Percentiles rank a stretch among this genome's conserved stretches.
Conservation (phyloP, 2,113 vertebrate species). For the Nicator chloris region DNA sequence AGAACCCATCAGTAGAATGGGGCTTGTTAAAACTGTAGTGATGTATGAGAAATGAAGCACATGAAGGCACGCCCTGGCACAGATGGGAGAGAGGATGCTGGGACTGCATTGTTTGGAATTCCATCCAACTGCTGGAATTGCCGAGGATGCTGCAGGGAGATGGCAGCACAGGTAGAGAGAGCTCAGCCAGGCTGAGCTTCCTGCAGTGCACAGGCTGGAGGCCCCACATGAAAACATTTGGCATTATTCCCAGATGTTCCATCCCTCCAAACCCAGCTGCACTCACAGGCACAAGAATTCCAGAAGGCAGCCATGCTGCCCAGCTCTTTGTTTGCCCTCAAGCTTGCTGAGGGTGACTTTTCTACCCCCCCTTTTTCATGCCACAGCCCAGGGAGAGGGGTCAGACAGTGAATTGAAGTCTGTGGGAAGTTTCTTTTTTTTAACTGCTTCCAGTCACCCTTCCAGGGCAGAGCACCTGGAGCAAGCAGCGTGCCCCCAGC, state of each 20-base stretch:
- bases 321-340: background rate
- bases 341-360: background rate
- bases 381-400: background rate
- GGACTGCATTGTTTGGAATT: background rate
- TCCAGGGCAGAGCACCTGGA: background rate
- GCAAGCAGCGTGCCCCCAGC: background rate
- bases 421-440: background rate
- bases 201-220: background rate
- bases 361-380: background rate
- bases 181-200: background rate
- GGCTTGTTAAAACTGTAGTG: background rate
- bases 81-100: background rate
- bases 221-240: background rate
- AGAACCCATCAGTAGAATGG: background rate
- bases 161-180: fast-evolving
- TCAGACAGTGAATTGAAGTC: fast-evolving
- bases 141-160: background rate
- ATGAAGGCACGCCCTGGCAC: background rate
- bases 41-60: background rate
- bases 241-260: conserved; percentile 6
- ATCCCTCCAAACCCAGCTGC: background rate
- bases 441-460: background rate
- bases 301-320: background rate
- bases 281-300: background rate
- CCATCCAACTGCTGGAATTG: background rate